These are phyloP conservation scores for Gadopsis marmoratus DNA, from an alignment of 2,797 vertebrate genomes.

Conservation along the genomic window DNA sequence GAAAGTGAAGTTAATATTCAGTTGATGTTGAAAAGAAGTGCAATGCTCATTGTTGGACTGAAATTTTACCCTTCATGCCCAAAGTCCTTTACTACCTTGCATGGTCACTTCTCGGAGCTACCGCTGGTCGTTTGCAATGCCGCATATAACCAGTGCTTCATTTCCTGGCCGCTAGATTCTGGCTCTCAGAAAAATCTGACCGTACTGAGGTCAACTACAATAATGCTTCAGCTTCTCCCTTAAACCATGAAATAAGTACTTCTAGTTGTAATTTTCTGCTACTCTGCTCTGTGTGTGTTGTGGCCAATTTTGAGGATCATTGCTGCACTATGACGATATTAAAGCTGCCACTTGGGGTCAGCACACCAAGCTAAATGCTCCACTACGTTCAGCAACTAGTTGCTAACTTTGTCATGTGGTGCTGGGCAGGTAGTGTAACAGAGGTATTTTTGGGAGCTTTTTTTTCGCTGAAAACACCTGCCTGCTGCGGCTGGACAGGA, in stretches of 20 bases:
- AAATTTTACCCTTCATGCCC: constrained; percentile 14
- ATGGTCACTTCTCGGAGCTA: constrained; percentile 24
- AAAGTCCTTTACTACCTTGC: constrained; percentile 10
- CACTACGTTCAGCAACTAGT: no score
- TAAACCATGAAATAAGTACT: constrained; percentile 31
- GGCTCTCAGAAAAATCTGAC: constrained; percentile 11
- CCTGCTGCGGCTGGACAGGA: no score
- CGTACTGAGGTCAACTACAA: constrained; percentile 3
- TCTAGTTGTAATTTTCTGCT: constrained; percentile 21
- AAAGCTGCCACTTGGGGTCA: constrained; percentile 22
- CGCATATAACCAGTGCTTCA: constrained; percentile 5
- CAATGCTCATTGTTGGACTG: constrained; percentile 17
- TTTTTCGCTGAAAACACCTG: no score
- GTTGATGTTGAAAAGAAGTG: constrained; percentile 3
- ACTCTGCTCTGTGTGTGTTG: constrained; percentile 11
- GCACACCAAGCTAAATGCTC: background rate
- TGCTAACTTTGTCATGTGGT: no score
- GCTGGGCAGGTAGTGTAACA: no score
- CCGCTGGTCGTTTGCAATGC: background rate
- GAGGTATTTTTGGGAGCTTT: no score
- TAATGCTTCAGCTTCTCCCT: constrained; percentile 2
- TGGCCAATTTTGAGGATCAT: constrained; percentile 15
- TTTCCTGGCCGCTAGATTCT: constrained; percentile 27
- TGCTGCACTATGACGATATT: constrained; percentile 22
- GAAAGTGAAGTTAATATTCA: constrained; percentile 21